Percentiles rank a stretch among this genome's conserved stretches.
Evolutionary conservation across 2,797 vertebrate genomes (phyloP).

Genomic region (Molossus alvarezi): DNA sequence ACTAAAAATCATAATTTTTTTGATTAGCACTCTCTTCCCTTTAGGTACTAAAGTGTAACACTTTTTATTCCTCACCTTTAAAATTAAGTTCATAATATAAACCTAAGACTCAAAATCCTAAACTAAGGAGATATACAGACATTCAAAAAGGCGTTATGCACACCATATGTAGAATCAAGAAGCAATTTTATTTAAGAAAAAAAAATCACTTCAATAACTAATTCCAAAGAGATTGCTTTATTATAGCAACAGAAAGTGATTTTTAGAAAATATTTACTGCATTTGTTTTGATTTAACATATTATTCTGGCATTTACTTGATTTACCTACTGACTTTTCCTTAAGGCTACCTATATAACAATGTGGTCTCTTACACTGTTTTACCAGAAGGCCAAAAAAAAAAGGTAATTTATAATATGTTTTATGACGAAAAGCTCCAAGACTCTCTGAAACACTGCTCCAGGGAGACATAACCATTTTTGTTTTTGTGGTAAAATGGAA

Average conservation of each 20-base stretch:
- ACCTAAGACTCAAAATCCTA: background rate
- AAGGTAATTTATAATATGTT: background rate
- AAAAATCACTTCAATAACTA: background rate
- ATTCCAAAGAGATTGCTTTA: background rate
- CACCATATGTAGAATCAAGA: constrained; percentile 16
- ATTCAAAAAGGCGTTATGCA: background rate
- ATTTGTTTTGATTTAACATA: constrained; percentile 36
- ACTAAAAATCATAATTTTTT: background rate
- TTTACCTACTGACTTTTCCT: background rate
- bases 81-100: background rate
- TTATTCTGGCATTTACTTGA: background rate
- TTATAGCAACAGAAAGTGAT: background rate
- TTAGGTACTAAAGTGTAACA: background rate
- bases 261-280: constrained; percentile 20
- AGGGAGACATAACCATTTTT: background rate
- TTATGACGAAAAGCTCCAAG: background rate
- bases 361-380: background rate
- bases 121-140: background rate
- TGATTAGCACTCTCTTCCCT: background rate
- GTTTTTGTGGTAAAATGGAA: background rate
- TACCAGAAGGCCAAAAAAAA: background rate
- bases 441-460: background rate
- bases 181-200: background rate
- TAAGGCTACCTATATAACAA: constrained; percentile 3
- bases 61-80: background rate